Percentiles rank a stretch among this genome's conserved stretches.
Conservation (phyloP, 2,888 invertebrate species). For the Chrysolina oricalcia region DNA sequence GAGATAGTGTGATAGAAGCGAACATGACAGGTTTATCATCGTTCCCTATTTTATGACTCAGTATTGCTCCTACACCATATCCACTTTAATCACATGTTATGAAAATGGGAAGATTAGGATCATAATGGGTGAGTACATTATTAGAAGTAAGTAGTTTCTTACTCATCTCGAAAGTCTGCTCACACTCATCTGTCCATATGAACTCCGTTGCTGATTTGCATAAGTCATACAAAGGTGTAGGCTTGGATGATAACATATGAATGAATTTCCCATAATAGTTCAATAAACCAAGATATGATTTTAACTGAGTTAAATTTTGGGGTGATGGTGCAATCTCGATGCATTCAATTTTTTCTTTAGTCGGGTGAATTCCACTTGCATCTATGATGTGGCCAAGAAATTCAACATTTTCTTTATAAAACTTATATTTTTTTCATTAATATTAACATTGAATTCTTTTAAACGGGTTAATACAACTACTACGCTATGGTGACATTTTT, state of each 20-base stretch:
- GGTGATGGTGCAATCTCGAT: conserved; percentile 19
- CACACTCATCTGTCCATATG: conserved; percentile 3
- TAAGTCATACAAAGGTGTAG: conserved; percentile 1
- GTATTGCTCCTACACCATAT: conserved; percentile 48
- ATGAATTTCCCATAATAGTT: not conserved
- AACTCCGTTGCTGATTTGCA: conserved; percentile 1
- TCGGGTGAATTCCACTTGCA: conserved; percentile 2
- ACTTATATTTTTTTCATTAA: conserved; percentile 5
- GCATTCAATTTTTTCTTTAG: conserved; percentile 17
- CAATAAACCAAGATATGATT: conserved; percentile 4
- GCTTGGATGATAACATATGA: not conserved
- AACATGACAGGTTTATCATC: not conserved
- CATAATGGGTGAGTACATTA: conserved; percentile 42
- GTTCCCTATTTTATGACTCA: conserved; percentile 47
- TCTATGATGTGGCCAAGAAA: conserved; percentile 16
- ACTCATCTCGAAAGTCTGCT: not conserved
- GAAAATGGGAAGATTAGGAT: conserved; percentile 49
- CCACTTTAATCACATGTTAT: conserved; percentile 46
- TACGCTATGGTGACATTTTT: not conserved
- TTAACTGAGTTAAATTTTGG: not conserved
- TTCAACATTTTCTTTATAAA: conserved; percentile 11
- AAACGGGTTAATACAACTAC: not conserved
- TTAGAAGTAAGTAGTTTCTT: conserved; percentile 10
- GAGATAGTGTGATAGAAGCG: conserved; percentile 45
- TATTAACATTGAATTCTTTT: not conserved